Evolutionary conservation across 2,797 vertebrate species (phyloP), one percentile per base, ranked within the genome.

Genomic region (Numenius phaeopus): DNA sequence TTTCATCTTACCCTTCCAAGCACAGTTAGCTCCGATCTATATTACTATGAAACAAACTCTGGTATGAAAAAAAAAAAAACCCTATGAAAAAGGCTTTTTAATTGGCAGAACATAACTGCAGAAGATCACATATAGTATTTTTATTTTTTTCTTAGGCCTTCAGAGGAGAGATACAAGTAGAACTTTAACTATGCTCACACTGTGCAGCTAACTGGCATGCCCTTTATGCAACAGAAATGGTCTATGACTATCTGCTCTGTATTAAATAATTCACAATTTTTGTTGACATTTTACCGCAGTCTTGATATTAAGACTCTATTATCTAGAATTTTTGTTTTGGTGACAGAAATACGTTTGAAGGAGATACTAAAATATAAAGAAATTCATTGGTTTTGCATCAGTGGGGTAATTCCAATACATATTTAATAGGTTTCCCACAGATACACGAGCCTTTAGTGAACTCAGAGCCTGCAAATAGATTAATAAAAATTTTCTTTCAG

Each of bases 381-480:
- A 95, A 95, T 62, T 78, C 47, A 84, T 27, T 49, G 67, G 46
- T 3, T 92, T 87, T 93, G 66, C 64, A 93, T 93, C 78, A 71
- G 64, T 71, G 67, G 83, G 75, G 21, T 95, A 85, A 96, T 96
- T 96, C 81, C 81, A 92, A 96, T 91, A 84, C 62, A 95, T 94
- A 94, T 89, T 94, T 91, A 93, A 91, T 89, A 93, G 73, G 73
- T 89, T 96, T 89, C 90, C 75, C 57, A 90, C 78, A 84, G 90
- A 89, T 34, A 76, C 14, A 46, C 24, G 70, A 0, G 64, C 64
- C 18, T 92, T 89, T 75, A 37, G 34, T 37, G 34, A 37, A 37
- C 79, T 81, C 55, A 12, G 47, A 80, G 19, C 85, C 89, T 77
- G 70, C 87, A 90, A 95, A 94, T 3, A 77, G 34, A 89, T 54